These are phyloP conservation scores for Lophura nycthemera DNA, from an alignment of 2,113 vertebrate genomes.

Conservation along the genomic window DNA sequence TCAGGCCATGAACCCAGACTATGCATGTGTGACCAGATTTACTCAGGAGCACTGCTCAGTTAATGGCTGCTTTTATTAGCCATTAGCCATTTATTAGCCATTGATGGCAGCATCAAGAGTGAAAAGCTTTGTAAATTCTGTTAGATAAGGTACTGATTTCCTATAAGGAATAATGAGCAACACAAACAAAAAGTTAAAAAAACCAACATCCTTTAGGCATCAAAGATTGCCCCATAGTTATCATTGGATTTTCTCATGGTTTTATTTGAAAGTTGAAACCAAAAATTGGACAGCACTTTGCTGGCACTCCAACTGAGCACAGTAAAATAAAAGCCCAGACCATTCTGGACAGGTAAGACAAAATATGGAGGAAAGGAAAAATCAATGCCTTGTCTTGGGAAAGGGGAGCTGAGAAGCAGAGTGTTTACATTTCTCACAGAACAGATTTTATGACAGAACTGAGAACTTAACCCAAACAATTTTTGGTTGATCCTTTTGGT, in stretches of 20 bases:
- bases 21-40: background rate
- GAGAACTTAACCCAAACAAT: background rate
- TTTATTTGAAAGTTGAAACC: background rate
- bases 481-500: conserved; percentile 4
- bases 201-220: background rate
- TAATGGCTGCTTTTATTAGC: background rate
- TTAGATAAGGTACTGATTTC: background rate
- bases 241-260: background rate
- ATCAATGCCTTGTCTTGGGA: background rate
- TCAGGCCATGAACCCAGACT: background rate
- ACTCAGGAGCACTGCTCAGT: background rate
- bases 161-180: background rate
- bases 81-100: no score
- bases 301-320: background rate
- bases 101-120: background rate
- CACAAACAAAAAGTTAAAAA: background rate
- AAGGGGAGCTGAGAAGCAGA: background rate
- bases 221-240: accelerated
- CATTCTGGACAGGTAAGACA: background rate
- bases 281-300: background rate
- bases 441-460: background rate
- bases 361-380: background rate
- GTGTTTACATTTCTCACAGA: background rate
- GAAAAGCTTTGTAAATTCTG: background rate
- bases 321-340: background rate